These are phyloP conservation scores for Cryptus armator DNA, from an alignment of 2,888 invertebrate genomes.

Conservation along the genomic window DNA sequence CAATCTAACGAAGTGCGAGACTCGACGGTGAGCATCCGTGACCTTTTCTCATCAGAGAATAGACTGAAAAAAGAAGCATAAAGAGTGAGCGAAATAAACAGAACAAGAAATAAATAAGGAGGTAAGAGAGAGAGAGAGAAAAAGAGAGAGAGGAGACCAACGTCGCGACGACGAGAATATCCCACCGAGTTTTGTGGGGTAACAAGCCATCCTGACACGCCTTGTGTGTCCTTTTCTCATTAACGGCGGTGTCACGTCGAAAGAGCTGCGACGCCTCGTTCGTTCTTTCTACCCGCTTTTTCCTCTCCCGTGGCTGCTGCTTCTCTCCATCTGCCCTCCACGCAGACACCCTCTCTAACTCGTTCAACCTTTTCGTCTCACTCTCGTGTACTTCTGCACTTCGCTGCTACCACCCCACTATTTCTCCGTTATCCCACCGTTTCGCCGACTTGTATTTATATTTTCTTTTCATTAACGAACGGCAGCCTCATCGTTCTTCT, in stretches of 20 bases:
- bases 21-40: conserved; percentile 3
- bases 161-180: conserved; percentile 58
- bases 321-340: no score
- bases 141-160: background rate
- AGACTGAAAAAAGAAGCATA: conserved; percentile 22
- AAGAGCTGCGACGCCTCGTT: conserved; percentile 56
- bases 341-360: background rate
- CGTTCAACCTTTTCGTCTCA: conserved; percentile 55
- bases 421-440: conserved; percentile 25
- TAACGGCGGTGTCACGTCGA: conserved; percentile 73
- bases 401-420: conserved; percentile 19
- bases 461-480: conserved; percentile 82
- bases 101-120: conserved; percentile 11
- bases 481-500: conserved; percentile 48
- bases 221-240: conserved; percentile 77
- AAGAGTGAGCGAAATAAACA: background rate
- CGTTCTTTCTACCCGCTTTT: conserved; percentile 47
- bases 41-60: conserved; percentile 32
- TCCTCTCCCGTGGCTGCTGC: background rate
- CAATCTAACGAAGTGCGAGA: background rate
- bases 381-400: conserved; percentile 39
- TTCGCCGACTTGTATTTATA: conserved; percentile 74
- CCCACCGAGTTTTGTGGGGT: conserved; percentile 41
- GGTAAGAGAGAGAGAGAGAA: conserved; percentile 2
- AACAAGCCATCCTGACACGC: conserved; percentile 45